A percentile compares a stretch with the other conserved stretches of the same genome.
phyloP scores from a whole-genome alignment of 2,888 invertebrate genomes.

The Dascillus cervinus region DNA sequence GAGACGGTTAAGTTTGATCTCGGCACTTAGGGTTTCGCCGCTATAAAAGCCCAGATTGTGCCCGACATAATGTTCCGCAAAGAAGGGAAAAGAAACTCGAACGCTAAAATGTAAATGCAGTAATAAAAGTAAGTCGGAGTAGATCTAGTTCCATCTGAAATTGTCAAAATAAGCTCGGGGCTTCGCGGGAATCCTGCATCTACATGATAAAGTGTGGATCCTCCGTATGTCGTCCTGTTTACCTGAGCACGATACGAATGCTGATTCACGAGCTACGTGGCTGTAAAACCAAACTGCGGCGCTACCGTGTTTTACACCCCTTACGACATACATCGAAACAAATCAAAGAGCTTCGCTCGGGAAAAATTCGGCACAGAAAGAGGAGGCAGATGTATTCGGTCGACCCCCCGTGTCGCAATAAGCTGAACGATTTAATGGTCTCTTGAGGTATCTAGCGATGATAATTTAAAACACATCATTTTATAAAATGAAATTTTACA shows the following conservation, averaged over 20 bases:
- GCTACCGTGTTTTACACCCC: not conserved
- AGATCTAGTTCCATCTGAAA: slow-evolving; percentile 23
- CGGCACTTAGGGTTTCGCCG: slow-evolving; percentile 18
- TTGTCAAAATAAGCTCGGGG: slow-evolving; percentile 22
- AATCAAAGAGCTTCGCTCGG: too few species aligned
- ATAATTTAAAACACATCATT: slow-evolving; percentile 35
- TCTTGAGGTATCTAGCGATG: slow-evolving; percentile 26
- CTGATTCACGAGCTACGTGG: slow-evolving; percentile 11
- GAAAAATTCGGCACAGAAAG: too few species aligned
- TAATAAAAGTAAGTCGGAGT: slow-evolving; percentile 28
- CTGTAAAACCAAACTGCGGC: slow-evolving; percentile 10
- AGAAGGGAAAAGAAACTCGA: slow-evolving; percentile 17
- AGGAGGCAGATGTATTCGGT: too few species aligned
- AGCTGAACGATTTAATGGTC: slow-evolving; percentile 32
- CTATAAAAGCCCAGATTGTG: slow-evolving; percentile 20
- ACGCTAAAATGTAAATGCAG: slow-evolving; percentile 27
- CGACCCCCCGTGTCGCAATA: slow-evolving; percentile 15
- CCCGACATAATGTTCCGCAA: slow-evolving; percentile 13
- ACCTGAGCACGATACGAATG: slow-evolving; percentile 18
- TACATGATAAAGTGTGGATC: slow-evolving; percentile 22
- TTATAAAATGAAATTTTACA: slow-evolving; percentile 40
- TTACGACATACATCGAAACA: too few species aligned
- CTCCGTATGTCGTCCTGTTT: slow-evolving; percentile 18
- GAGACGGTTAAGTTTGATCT: slow-evolving; percentile 28
- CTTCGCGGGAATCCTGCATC: slow-evolving; percentile 18